Evolutionary conservation across 2,888 invertebrate genomes (phyloP).

Genomic region (Macrosiphum euphorbiae): DNA sequence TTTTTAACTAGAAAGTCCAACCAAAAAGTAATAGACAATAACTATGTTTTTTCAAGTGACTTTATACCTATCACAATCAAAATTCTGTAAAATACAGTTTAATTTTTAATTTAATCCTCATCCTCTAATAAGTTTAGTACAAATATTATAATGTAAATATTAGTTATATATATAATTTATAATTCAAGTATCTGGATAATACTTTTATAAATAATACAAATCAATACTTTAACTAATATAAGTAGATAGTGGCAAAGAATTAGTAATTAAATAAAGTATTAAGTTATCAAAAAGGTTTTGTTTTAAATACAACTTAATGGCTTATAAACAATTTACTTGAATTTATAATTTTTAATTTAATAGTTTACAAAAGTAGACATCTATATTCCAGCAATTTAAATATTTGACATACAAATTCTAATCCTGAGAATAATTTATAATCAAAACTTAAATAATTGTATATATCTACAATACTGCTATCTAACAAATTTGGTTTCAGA

Average conservation of each 20-base stretch:
- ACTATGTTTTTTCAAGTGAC: conserved; percentile 55
- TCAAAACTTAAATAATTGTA: not conserved
- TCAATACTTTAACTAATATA: not conserved
- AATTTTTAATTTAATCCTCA: not conserved
- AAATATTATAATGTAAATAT: conserved; percentile 3
- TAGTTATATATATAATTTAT: not conserved
- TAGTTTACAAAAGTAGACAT: not conserved
- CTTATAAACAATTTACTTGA: not conserved
- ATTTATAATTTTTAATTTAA: not conserved
- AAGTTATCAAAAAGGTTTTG: not conserved
- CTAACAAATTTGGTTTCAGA: not conserved
- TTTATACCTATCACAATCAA: not conserved
- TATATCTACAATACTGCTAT: not conserved
- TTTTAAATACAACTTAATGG: not conserved
- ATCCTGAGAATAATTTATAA: not conserved
- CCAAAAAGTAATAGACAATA: not conserved
- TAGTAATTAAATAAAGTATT: not conserved
- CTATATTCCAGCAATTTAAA: not conserved
- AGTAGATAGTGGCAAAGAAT: not conserved
- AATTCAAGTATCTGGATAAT: not conserved
- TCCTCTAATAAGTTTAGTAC: not conserved
- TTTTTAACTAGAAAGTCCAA: not conserved
- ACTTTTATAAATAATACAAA: not conserved
- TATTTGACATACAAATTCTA: not conserved
- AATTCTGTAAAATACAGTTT: not conserved